Evolutionary conservation across 2,888 invertebrate genomes (phyloP).

Genomic region (Ditula angustiorana): DNA sequence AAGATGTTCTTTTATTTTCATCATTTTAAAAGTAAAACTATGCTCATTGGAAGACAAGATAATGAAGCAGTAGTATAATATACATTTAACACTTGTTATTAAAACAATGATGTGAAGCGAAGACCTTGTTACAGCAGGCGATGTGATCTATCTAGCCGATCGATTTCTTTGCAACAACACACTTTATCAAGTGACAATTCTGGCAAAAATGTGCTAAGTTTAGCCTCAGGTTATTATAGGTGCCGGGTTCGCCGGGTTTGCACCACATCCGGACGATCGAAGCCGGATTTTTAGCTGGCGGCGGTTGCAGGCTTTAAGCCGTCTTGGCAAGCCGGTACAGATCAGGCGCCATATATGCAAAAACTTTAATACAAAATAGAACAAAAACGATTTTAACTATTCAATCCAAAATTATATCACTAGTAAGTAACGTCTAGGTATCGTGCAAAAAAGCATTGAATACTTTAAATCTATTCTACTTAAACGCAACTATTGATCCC

Average conservation of each 20-base stretch:
- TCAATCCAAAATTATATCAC: constrained; percentile 7
- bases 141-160: not conserved
- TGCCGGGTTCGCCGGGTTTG: not conserved
- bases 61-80: constrained; percentile 33
- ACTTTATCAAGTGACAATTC: not conserved
- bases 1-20: constrained; percentile 25
- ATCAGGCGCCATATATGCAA: not conserved
- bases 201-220: not conserved
- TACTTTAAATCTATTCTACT: constrained; percentile 62
- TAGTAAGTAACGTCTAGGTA: constrained; percentile 24
- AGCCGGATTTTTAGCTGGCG: not conserved
- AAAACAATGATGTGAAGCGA: not conserved
- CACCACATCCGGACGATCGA: not conserved
- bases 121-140: not conserved
- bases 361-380: not conserved
- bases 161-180: not conserved
- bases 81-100: not conserved
- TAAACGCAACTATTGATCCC: constrained; percentile 81
- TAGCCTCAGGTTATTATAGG: not conserved
- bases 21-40: constrained; percentile 30
- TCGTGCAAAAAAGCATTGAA: constrained; percentile 53
- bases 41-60: constrained; percentile 47
- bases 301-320: not conserved
- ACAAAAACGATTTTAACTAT: constrained; percentile 5
- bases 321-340: not conserved